Base-by-base conservation (phyloP, 2,888 invertebrate species). In the Xanthorhoe designata region DNA sequence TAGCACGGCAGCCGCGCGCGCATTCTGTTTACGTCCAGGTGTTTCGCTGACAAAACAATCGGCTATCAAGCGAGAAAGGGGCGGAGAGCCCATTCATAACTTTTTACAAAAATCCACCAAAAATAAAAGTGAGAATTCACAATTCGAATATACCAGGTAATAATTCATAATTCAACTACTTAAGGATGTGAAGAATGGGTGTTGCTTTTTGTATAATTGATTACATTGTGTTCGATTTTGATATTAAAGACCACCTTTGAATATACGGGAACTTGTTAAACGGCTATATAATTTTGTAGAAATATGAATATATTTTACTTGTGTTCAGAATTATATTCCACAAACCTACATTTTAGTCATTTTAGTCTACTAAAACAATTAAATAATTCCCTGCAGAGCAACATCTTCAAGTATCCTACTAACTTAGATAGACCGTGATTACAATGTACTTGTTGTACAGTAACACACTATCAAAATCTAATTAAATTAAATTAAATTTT, bases 1-100 rank as follows among this genome's bases (percentile, higher is more conserved):
- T 89, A 87, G 77, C 80, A 84, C 75, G 75, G 84, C 83, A 78
- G 82, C 87, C 81, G 87, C 82, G 81, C 82, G 85, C 88, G 84
- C 85, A 64, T 73, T 51, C 88, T 91, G 89, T 91, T 87, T 85
- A 87, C 81, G 79, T 89, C 92, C 92, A 92, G 92, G 93, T 93
- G 93, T 92, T 88, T 82, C 81, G 78, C 89, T 92, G 91, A 92
- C 93, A 92, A 92, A 93, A 93, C 93, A 93, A 92, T 92, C 89
- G 88, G 80, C 86, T 83, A 87, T 90, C 82, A 84, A 81, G 82
- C 83, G 85, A 83, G 83, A 90, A 89, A 83, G 83, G 90, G 89
- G 89, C 90, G 91, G 89, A 84, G 89, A 82, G 79, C 84, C 74
- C 85, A 89, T 91, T 91, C 90, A 92, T 85, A 89, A 82, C 76